These are phyloP conservation scores for Drosophila albomicans DNA, from an alignment of 1,140 invertebrate species.

Conservation along the genomic window DNA sequence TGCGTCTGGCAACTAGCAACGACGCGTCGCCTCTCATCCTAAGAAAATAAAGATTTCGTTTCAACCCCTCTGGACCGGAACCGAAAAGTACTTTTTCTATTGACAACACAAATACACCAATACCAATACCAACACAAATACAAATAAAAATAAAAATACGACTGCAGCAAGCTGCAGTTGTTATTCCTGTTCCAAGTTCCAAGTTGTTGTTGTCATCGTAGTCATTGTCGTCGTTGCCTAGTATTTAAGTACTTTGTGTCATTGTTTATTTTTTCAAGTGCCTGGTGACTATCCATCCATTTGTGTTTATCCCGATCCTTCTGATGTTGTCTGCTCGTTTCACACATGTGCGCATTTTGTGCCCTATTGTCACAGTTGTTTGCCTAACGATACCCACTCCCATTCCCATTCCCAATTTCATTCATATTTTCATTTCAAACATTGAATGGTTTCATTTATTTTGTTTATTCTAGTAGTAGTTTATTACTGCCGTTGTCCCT, in stretches of 20 bases:
- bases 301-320: conserved; percentile 54
- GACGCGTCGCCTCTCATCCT: conserved; percentile 51
- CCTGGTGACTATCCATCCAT: conserved; percentile 48
- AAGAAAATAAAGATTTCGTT: conserved; percentile 65
- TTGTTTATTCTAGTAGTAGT: conserved; percentile 52
- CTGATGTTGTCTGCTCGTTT: conserved; percentile 28
- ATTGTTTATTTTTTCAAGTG: conserved; percentile 77
- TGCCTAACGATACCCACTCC: background rate
- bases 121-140: conserved; percentile 14
- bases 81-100: conserved; percentile 46
- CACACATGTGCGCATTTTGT: conserved; percentile 70
- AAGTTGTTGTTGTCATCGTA: conserved; percentile 13
- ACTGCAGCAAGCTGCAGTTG: conserved; percentile 68
- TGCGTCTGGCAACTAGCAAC: conserved; percentile 14
- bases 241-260: conserved; percentile 77
- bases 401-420: conserved; percentile 8
- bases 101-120: conserved; percentile 2
- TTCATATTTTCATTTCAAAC: conserved; percentile 67
- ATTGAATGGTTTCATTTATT: conserved; percentile 41
- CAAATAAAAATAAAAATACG: conserved; percentile 11
- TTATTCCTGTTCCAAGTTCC: conserved; percentile 24
- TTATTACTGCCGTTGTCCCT: conserved; percentile 35
- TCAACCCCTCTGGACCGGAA: conserved; percentile 50
- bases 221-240: conserved; percentile 50
- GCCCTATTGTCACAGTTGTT: conserved; percentile 26